A percentile compares a stretch with the other conserved stretches of the same genome.
Evolutionary conservation across 2,113 vertebrate species (phyloP).

Genomic region (Lanius ludovicianus): DNA sequence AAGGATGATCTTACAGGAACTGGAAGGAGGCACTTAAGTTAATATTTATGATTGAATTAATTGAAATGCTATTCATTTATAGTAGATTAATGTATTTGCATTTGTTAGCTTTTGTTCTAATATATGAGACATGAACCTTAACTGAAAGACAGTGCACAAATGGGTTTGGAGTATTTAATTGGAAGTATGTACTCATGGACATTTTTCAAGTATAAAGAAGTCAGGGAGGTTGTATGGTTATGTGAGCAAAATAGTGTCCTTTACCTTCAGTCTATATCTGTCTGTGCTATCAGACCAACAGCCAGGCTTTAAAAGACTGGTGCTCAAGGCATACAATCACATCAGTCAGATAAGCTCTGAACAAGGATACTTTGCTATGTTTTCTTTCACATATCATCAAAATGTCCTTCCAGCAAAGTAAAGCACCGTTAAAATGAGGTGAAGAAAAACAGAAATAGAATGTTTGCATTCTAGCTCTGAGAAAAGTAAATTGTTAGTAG

Average conservation of each 20-base stretch:
- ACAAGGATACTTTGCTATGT: neutral
- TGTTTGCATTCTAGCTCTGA: constrained; percentile 37
- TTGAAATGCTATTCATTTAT: neutral
- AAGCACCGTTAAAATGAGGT: neutral
- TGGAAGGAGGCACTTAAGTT: neutral
- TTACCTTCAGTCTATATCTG: neutral
- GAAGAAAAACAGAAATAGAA: constrained; percentile 25
- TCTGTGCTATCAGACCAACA: neutral
- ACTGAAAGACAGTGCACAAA: neutral
- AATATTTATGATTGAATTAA: neutral
- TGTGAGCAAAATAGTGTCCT: neutral
- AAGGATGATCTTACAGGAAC: neutral
- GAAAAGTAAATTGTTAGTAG: constrained; percentile 36
- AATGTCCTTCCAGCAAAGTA: constrained; percentile 10
- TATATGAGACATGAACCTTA: neutral
- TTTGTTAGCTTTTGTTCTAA: neutral
- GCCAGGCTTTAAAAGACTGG: neutral
- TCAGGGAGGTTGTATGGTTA: neutral
- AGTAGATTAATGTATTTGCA: neutral
- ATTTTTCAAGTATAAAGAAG: neutral
- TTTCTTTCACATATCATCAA: constrained; percentile 22
- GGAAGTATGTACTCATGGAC: neutral
- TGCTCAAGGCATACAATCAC: neutral
- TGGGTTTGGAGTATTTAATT: neutral
- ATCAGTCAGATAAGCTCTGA: neutral